phyloP scores from a whole-genome alignment of 2,113 vertebrate genomes.

The Indicator indicator region DNA sequence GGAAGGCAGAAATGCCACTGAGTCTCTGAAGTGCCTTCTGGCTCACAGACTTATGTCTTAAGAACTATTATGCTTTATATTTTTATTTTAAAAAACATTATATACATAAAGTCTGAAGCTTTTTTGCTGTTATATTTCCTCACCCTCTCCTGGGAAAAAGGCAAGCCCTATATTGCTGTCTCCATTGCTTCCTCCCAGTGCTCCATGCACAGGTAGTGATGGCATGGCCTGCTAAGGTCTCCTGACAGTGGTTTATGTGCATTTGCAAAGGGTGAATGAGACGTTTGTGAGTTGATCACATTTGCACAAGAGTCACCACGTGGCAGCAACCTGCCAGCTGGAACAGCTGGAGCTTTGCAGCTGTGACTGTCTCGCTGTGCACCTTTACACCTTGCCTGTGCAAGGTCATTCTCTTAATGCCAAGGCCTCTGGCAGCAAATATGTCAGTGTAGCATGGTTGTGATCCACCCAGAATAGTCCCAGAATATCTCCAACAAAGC shows the following conservation, averaged over 20 bases:
- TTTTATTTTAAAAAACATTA: neutral
- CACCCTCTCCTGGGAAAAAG: neutral
- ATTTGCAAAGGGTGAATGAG: neutral
- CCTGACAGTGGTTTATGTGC: neutral
- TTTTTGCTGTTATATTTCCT: neutral
- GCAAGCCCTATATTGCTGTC: rapidly evolving
- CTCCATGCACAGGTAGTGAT: rapidly evolving
- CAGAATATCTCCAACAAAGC: neutral
- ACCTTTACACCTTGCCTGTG: neutral
- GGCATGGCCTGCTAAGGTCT: neutral
- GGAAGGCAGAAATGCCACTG: neutral
- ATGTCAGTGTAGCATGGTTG: neutral
- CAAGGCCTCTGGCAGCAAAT: neutral
- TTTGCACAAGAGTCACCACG: rapidly evolving
- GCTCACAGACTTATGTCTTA: neutral
- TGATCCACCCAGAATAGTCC: neutral
- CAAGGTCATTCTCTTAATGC: rapidly evolving
- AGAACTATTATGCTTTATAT: neutral
- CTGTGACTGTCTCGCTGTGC: neutral
- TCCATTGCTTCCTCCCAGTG: rapidly evolving
- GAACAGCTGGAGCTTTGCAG: neutral
- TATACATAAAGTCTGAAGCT: neutral
- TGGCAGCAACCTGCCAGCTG: neutral
- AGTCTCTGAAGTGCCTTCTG: neutral
- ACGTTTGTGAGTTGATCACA: neutral